phyloP scores from a whole-genome alignment of 2,797 vertebrate genomes.

The Acipenser transmontanus region DNA sequence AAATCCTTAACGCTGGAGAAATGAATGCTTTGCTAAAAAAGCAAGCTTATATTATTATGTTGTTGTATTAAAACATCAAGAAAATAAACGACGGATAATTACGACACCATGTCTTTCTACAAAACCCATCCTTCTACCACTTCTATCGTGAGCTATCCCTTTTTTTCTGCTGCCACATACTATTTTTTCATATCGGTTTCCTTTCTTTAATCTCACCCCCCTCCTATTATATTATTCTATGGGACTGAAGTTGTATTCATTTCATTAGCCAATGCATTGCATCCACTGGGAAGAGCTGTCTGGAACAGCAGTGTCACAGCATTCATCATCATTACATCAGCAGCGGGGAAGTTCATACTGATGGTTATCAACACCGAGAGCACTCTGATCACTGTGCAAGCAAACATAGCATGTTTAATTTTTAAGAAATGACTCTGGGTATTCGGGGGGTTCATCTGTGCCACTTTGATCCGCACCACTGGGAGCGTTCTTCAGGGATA shows the following conservation, averaged over 20 bases:
- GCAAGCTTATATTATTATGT: too few relatives aligned
- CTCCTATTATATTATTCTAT: constrained; percentile 10
- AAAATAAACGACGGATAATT: too few relatives aligned
- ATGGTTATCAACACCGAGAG: constrained; percentile 68
- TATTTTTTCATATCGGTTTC: background rate
- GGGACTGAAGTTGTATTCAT: constrained; percentile 65
- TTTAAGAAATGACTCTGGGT: constrained; percentile 42
- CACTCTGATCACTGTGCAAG: constrained; percentile 54
- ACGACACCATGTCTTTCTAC: too few relatives aligned
- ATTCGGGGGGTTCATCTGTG: constrained; percentile 31
- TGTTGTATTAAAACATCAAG: too few relatives aligned
- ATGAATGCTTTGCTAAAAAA: too few relatives aligned
- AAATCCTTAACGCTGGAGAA: too few relatives aligned
- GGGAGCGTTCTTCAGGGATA: constrained; percentile 39
- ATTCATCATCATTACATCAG: constrained; percentile 93
- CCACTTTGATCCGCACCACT: constrained; percentile 39
- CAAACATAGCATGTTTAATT: constrained; percentile 54
- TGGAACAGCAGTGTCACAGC: constrained; percentile 62
- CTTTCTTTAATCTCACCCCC: too few relatives aligned
- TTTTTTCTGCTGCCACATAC: constrained; percentile 2
- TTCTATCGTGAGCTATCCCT: constrained; percentile 18
- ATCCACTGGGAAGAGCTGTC: constrained; percentile 58
- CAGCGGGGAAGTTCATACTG: constrained; percentile 78
- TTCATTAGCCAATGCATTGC: constrained; percentile 67
- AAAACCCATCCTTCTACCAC: background rate